A percentile compares a stretch with the other conserved stretches of the same genome.
phyloP scores from a whole-genome alignment of 1,140 invertebrate genomes.

The Diorhabda elongata region DNA sequence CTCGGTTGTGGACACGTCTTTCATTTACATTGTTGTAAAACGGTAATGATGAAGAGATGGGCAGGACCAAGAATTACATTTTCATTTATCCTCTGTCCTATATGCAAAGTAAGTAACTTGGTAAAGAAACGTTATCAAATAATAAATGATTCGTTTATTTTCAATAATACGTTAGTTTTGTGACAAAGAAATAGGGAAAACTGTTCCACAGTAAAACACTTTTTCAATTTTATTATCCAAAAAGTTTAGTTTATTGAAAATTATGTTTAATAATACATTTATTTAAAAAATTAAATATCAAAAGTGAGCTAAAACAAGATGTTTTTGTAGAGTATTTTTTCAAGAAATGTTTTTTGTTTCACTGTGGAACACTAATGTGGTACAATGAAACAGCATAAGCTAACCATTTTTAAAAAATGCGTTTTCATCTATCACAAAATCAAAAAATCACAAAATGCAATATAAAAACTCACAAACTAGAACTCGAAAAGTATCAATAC shows the following conservation, averaged over 20 bases:
- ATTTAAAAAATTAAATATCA: neutral
- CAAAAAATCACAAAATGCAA: neutral
- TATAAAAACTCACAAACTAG: neutral
- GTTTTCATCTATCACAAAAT: neutral
- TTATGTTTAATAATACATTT: neutral
- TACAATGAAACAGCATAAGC: conserved; percentile 5
- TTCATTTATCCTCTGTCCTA: conserved; percentile 91
- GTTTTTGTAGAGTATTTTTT: no score
- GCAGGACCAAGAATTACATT: conserved; percentile 94
- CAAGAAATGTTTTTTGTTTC: conserved; percentile 10
- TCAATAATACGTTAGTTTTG: no score
- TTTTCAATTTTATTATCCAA: neutral
- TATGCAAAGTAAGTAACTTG: conserved; percentile 80
- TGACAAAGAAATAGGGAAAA: no score
- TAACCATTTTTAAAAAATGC: neutral
- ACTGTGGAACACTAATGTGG: conserved; percentile 10
- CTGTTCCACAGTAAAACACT: neutral
- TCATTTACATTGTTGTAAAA: conserved; percentile 87
- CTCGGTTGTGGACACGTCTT: conserved; percentile 94
- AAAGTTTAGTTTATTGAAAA: neutral
- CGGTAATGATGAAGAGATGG: conserved; percentile 85
- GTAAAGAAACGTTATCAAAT: neutral
- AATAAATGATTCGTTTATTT: no score
- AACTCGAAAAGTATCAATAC: no score
- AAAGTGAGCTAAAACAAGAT: no score